A percentile compares a stretch with the other conserved stretches of the same genome.
Evolutionary conservation across 2,797 vertebrate species (phyloP).

Genomic region (Hemitrygon akajei): DNA sequence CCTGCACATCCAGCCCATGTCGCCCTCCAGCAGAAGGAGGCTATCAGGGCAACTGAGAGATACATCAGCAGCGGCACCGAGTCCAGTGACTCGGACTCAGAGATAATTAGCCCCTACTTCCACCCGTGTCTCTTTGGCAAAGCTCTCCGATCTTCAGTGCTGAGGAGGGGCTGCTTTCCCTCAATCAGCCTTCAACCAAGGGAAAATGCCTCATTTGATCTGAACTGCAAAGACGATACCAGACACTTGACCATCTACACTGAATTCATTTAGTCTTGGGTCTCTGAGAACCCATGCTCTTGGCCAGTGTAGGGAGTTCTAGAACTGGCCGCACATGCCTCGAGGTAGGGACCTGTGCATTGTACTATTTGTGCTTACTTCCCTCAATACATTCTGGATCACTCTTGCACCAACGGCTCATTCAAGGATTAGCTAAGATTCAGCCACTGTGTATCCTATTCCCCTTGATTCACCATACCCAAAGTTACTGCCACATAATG

Average conservation of each 20-base stretch:
- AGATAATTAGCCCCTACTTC: conserved; percentile 73
- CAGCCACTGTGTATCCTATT: background rate
- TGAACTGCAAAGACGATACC: conserved; percentile 40
- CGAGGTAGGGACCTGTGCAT: background rate
- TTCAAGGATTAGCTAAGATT: background rate
- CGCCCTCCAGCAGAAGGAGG: conserved; percentile 52
- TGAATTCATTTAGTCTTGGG: conserved; percentile 50
- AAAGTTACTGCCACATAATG: background rate
- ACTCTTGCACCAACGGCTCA: background rate
- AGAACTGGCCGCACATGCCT: background rate
- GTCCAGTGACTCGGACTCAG: conserved; percentile 82
- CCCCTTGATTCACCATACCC: background rate
- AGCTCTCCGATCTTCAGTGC: conserved; percentile 52
- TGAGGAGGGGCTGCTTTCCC: conserved; percentile 75
- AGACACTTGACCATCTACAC: conserved; percentile 42
- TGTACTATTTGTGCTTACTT: background rate
- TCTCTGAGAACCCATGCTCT: background rate
- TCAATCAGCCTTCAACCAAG: conserved; percentile 86
- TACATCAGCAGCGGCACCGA: conserved; percentile 59
- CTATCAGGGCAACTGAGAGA: conserved; percentile 52
- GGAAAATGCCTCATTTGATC: conserved; percentile 61
- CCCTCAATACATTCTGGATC: background rate
- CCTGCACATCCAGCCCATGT: conserved; percentile 50
- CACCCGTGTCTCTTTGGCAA: conserved; percentile 62
- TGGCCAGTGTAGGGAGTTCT: background rate